Evolutionary conservation across 2,797 vertebrate genomes (phyloP).

Genomic region (Macropus fuliginosus): DNA sequence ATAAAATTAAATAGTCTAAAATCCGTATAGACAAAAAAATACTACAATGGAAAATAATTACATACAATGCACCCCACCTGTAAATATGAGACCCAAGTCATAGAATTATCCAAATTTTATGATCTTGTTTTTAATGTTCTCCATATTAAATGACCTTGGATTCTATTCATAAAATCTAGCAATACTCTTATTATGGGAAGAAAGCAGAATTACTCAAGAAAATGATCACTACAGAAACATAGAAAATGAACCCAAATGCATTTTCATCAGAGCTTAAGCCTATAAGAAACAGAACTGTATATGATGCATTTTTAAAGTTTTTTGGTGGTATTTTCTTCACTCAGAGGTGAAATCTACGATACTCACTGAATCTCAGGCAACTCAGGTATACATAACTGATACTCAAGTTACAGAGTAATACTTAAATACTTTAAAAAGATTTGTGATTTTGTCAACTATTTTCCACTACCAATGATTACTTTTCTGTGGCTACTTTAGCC

Average conservation of each 20-base stretch:
- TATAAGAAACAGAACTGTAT: background rate
- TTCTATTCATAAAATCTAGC: background rate
- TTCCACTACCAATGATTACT: too few species aligned
- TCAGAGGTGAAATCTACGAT: background rate
- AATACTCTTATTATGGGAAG: background rate
- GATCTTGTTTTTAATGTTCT: background rate
- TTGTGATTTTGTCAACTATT: too few species aligned
- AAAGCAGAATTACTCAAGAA: background rate
- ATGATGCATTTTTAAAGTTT: background rate
- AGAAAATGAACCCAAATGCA: background rate
- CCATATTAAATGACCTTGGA: background rate
- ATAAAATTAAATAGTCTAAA: too few species aligned
- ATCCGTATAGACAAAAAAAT: too few species aligned
- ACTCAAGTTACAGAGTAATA: too few species aligned
- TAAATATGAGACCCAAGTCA: too few species aligned
- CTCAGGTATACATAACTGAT: background rate
- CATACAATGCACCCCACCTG: too few species aligned
- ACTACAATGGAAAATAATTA: too few species aligned
- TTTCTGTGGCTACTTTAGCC: background rate
- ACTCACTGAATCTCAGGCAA: background rate
- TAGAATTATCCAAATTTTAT: background rate
- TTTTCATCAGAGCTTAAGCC: background rate
- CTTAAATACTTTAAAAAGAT: too few species aligned
- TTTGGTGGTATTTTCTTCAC: constrained; percentile 4
- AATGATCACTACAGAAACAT: background rate